phyloP scores from a whole-genome alignment of 1,140 invertebrate species.

The Orchesella cincta region DNA sequence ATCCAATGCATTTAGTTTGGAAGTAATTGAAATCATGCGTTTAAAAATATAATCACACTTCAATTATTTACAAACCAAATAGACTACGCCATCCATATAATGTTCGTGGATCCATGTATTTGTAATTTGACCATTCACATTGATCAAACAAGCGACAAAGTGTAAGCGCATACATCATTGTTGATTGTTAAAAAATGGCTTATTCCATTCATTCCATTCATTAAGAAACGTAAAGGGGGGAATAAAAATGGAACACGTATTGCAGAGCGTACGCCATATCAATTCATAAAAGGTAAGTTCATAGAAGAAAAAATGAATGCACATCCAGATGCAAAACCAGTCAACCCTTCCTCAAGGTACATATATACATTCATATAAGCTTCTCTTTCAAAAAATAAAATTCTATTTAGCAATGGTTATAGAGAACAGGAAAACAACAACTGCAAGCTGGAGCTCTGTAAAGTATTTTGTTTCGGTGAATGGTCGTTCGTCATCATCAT shows the following conservation, averaged over 20 bases:
- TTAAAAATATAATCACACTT: no score
- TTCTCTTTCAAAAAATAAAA: neutral
- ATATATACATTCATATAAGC: neutral
- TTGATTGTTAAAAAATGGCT: no score
- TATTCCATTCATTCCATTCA: neutral
- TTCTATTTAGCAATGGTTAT: neutral
- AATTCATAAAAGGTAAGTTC: neutral
- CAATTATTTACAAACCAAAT: no score
- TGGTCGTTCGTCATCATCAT: neutral
- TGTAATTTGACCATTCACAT: no score
- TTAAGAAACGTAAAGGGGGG: neutral
- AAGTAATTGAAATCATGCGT: no score
- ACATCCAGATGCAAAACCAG: constrained; percentile 22
- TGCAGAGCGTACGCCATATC: neutral
- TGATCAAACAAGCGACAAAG: no score
- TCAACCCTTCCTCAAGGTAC: constrained; percentile 14
- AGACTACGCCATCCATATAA: no score
- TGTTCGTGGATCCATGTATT: no score
- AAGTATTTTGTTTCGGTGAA: no score
- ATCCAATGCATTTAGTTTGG: no score
- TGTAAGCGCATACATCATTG: no score
- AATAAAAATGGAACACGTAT: neutral
- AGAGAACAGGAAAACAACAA: neutral
- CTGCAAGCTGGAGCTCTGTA: neutral
- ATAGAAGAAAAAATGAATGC: constrained; percentile 4